A percentile compares a stretch with the other conserved stretches of the same genome.
phyloP scores from a whole-genome alignment of 2,888 invertebrate genomes.

The Drosophila mayaguana region DNA sequence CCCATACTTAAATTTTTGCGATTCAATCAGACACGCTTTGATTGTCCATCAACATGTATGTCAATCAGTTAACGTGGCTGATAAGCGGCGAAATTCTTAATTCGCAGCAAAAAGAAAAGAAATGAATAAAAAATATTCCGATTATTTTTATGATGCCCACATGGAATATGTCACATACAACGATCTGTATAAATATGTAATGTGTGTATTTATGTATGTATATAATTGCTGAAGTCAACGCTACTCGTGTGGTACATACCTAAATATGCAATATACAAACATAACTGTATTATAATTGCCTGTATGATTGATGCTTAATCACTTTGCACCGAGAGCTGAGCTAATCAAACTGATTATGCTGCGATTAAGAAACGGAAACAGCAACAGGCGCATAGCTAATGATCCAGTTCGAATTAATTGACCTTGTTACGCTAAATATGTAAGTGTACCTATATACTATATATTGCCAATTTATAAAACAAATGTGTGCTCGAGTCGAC shows the following conservation, averaged over 20 bases:
- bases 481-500: constrained; percentile 25
- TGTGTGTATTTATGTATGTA: neutral
- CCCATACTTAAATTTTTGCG: neutral
- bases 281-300: constrained; percentile 14
- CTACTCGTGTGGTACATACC: constrained; percentile 15
- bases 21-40: constrained; percentile 43
- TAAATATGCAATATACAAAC: neutral
- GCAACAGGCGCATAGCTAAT: constrained; percentile 48
- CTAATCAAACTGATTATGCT: constrained; percentile 49
- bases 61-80: constrained; percentile 63
- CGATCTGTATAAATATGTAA: neutral
- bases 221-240: constrained; percentile 12
- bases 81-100: constrained; percentile 43
- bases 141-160: constrained; percentile 35
- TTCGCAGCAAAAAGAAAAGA: constrained; percentile 17
- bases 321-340: constrained; percentile 28
- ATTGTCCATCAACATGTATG: constrained; percentile 36
- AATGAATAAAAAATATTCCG: neutral
- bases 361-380: constrained; percentile 37
- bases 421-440: constrained; percentile 29
- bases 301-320: constrained; percentile 23
- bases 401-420: constrained; percentile 41
- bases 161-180: constrained; percentile 26
- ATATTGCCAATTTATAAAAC: constrained; percentile 11
- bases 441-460: neutral